Evolutionary conservation across 1,140 invertebrate species (phyloP).

Genomic region (Pygmarrhopalites habei): DNA sequence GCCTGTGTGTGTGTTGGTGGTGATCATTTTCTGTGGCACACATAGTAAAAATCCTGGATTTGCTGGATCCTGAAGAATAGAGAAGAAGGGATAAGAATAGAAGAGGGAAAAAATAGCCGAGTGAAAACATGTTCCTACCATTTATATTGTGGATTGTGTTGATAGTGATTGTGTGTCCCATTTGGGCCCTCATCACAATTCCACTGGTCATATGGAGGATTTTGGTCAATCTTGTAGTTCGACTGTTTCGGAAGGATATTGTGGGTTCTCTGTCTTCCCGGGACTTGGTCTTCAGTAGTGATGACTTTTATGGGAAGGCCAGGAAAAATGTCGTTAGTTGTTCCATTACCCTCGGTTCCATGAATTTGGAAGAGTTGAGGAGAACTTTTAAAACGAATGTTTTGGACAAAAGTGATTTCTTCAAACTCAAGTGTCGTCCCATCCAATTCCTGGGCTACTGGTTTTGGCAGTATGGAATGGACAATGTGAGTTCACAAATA

Average conservation of each 20-base stretch:
- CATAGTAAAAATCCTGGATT: background rate
- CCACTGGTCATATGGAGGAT: slow-evolving; percentile 28
- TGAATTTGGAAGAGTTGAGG: slow-evolving; percentile 14
- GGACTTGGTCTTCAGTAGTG: slow-evolving; percentile 35
- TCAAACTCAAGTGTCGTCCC: slow-evolving; percentile 29
- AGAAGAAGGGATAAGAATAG: too few species aligned
- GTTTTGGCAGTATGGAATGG: slow-evolving; percentile 28
- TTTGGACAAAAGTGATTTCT: slow-evolving; percentile 28
- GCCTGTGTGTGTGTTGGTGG: too few species aligned
- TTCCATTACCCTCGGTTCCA: slow-evolving; percentile 16
- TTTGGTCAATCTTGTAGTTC: slow-evolving; percentile 27
- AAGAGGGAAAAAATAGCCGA: background rate
- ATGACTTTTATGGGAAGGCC: slow-evolving; percentile 30
- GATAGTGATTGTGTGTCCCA: slow-evolving; percentile 29
- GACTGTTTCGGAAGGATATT: slow-evolving; percentile 15
- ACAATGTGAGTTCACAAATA: slow-evolving; percentile 9
- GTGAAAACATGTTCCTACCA: slow-evolving; percentile 24
- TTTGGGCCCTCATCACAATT: slow-evolving; percentile 19
- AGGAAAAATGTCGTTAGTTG: slow-evolving; percentile 34
- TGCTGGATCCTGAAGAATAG: background rate
- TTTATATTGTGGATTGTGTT: slow-evolving; percentile 35
- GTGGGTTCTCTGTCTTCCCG: slow-evolving; percentile 27
- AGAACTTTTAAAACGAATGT: slow-evolving; percentile 17
- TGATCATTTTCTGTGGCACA: background rate
- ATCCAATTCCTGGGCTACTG: slow-evolving; percentile 30